Evolutionary conservation across 2,888 invertebrate species (phyloP).

Genomic region (Cosmia trapezina): DNA sequence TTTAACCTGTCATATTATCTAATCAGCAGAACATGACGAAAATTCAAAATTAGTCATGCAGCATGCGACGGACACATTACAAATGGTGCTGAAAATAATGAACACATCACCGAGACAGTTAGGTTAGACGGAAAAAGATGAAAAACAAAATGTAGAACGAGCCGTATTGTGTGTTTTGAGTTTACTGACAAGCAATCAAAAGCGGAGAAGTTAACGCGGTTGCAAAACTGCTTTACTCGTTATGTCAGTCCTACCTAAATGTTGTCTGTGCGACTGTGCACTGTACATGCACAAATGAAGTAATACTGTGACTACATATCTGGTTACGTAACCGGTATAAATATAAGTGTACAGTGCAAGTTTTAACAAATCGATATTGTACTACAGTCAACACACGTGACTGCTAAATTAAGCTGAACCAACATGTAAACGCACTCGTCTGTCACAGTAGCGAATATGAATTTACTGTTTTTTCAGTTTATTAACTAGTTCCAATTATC

Average conservation of each 20-base stretch:
- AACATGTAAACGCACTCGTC: slow-evolving; percentile 47
- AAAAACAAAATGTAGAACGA: slow-evolving; percentile 61
- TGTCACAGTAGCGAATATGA: slow-evolving; percentile 42
- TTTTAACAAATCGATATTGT: slow-evolving; percentile 53
- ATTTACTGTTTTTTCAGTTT: slow-evolving; percentile 26
- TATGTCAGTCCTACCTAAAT: slow-evolving; percentile 43
- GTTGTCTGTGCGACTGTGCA: slow-evolving; percentile 32
- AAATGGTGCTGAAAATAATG: slow-evolving; percentile 63
- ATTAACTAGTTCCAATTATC: slow-evolving; percentile 24
- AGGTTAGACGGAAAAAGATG: slow-evolving; percentile 48
- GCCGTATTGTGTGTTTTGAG: slow-evolving; percentile 60
- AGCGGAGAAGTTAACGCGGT: slow-evolving; percentile 56
- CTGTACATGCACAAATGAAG: slow-evolving; percentile 53
- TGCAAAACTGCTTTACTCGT: slow-evolving; percentile 60
- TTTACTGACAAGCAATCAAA: slow-evolving; percentile 67
- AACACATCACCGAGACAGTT: slow-evolving; percentile 48
- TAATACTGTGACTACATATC: slow-evolving; percentile 46
- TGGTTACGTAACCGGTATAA: slow-evolving; percentile 61
- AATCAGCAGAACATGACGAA: slow-evolving; percentile 66
- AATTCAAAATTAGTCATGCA: slow-evolving; percentile 68
- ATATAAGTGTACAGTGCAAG: slow-evolving; percentile 53
- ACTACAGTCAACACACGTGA: slow-evolving; percentile 43
- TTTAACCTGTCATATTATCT: slow-evolving; percentile 69
- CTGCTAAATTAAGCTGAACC: slow-evolving; percentile 50
- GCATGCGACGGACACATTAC: slow-evolving; percentile 52